Evolutionary conservation across 2,888 invertebrate species (phyloP).

Genomic region (Nomada ruficornis): DNA sequence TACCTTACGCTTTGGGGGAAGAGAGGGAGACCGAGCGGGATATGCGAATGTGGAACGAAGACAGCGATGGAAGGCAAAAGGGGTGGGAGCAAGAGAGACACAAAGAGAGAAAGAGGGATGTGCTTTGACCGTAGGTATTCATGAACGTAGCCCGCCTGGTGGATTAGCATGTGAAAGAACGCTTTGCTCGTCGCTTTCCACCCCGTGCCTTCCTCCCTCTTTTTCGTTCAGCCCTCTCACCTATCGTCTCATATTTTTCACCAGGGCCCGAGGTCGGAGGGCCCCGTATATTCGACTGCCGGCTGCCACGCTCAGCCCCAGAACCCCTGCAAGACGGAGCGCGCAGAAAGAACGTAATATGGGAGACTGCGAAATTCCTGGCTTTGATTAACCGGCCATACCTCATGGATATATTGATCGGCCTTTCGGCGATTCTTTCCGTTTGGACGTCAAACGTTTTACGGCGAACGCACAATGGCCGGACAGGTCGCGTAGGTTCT

Average conservation of each 20-base stretch:
- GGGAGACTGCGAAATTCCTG: conserved; percentile 43
- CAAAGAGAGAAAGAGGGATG: conserved; percentile 64
- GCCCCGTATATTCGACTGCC: conserved; percentile 55
- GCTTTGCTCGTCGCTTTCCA: conserved; percentile 79
- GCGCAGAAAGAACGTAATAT: conserved; percentile 39
- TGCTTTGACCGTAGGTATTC: conserved; percentile 83
- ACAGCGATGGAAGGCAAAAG: conserved; percentile 26
- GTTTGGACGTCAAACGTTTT: conserved; percentile 2
- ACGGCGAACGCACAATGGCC: conserved; percentile 2
- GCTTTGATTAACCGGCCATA: conserved; percentile 50
- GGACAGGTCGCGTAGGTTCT: conserved; percentile 8
- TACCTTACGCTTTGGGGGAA: conserved; percentile 46
- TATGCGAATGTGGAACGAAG: conserved; percentile 32
- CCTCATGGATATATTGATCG: conserved; percentile 49
- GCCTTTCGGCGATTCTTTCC: conserved; percentile 34
- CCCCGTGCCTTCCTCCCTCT: conserved; percentile 59
- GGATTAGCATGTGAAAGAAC: conserved; percentile 84
- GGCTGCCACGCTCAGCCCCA: conserved; percentile 35
- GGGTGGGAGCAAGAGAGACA: conserved; percentile 32
- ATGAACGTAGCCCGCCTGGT: conserved; percentile 79
- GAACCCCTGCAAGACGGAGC: conserved; percentile 36
- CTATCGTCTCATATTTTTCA: conserved; percentile 69
- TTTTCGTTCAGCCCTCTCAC: conserved; percentile 51
- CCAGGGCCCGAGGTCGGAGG: conserved; percentile 50
- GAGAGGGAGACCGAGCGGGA: conserved; percentile 27